Percentiles rank a stretch among this genome's conserved stretches.
Conservation (phyloP, 2,888 invertebrate genomes). For the Mesorhabditis sp. region DNA sequence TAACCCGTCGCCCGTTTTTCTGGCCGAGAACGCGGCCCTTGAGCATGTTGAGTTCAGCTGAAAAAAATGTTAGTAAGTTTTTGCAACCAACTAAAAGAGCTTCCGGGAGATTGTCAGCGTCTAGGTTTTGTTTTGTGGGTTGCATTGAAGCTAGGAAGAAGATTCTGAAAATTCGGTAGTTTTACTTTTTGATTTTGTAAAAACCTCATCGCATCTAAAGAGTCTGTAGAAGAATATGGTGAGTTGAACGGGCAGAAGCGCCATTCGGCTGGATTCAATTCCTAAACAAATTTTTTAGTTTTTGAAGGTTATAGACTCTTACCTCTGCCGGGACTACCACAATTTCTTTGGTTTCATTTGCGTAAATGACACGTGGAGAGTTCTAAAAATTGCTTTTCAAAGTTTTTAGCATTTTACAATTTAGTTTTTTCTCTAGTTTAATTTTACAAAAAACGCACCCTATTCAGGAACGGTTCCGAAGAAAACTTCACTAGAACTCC, state of each 20-base stretch:
- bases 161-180: too few relatives aligned
- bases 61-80: neutral
- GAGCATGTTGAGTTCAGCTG: neutral
- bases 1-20: neutral
- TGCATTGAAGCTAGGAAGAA: too few relatives aligned
- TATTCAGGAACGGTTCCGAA: too few relatives aligned
- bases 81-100: too few relatives aligned
- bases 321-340: neutral
- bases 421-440: neutral
- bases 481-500: too few relatives aligned
- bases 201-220: neutral
- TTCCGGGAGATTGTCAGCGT: too few relatives aligned
- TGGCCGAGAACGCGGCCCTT: neutral
- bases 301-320: neutral
- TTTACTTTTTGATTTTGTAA: too few relatives aligned
- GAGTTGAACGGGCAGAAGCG: neutral
- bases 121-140: too few relatives aligned
- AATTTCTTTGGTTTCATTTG: neutral
- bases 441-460: too few relatives aligned
- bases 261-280: neutral
- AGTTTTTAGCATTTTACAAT: neutral
- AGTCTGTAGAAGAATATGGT: neutral
- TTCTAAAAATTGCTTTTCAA: neutral
- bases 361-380: neutral
- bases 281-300: neutral